Percentiles rank a stretch among this genome's conserved stretches.
Conservation (phyloP, 1,140 invertebrate genomes). For the Muscidifurax raptorellus region DNA sequence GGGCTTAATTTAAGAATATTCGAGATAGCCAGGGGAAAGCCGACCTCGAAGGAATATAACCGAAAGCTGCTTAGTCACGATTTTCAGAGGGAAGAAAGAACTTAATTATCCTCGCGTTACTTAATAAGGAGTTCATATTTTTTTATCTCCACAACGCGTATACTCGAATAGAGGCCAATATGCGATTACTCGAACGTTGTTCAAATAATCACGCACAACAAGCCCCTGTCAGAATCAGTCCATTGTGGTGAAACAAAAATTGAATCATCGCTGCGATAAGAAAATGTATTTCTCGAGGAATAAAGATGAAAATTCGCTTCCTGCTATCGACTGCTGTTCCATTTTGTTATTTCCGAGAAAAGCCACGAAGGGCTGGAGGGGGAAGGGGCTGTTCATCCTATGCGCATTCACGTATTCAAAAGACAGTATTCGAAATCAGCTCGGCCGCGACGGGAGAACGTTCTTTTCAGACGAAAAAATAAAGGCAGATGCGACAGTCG, state of each 20-base stretch:
- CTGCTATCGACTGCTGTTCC: not conserved
- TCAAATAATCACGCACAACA: no score
- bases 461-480: not conserved
- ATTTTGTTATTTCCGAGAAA: not conserved
- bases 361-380: no score
- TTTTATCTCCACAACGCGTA: no score
- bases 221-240: not conserved
- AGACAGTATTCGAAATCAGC: not conserved
- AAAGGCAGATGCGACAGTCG: not conserved
- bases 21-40: not conserved
- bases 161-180: no score
- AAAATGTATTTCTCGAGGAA: not conserved
- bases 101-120: no score
- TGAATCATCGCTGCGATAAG: not conserved
- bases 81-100: no score
- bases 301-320: not conserved
- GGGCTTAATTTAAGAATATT: not conserved
- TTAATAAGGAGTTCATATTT: no score
- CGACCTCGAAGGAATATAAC: no score
- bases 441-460: not conserved
- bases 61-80: no score
- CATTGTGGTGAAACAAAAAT: not conserved
- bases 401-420: not conserved
- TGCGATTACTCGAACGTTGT: no score
- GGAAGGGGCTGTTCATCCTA: not conserved